Percentiles rank a stretch among this genome's conserved stretches.
phyloP scores from a whole-genome alignment of 2,113 vertebrate genomes.

The Trogon melanurus region DNA sequence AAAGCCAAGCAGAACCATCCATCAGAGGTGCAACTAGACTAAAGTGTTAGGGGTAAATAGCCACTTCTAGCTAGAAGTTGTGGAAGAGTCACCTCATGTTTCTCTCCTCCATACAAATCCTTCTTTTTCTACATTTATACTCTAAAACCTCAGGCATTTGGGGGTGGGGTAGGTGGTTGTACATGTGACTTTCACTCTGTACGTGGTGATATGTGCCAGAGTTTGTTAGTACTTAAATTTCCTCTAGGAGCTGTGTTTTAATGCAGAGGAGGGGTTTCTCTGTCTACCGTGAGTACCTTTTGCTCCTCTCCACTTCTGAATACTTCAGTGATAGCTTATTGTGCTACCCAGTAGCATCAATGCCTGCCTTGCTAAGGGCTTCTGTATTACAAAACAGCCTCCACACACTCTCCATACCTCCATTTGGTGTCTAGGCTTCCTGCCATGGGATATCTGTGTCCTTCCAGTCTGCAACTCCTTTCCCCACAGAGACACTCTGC shows the following conservation, averaged over 20 bases:
- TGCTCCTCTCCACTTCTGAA: background rate
- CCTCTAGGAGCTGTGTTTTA: fast-evolving
- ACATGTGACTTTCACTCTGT: background rate
- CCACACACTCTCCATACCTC: background rate
- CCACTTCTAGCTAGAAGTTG: background rate
- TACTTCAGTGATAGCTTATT: background rate
- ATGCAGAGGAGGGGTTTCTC: background rate
- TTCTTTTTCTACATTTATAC: background rate
- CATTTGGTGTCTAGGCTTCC: background rate
- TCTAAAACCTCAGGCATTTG: fast-evolving
- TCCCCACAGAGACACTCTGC: background rate
- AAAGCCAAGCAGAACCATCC: background rate
- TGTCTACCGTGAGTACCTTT: background rate
- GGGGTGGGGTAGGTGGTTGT: background rate
- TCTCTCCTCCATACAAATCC: background rate
- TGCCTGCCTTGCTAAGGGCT: background rate
- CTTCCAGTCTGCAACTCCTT: background rate
- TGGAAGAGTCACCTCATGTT: background rate
- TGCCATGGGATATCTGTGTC: background rate
- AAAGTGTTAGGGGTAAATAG: background rate
- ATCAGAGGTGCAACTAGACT: background rate
- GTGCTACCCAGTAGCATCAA: background rate
- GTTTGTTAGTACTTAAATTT: background rate
- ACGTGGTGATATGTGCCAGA: background rate
- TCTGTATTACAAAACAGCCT: background rate